Conservation (phyloP, 1,140 invertebrate genomes). For the Pristionchus pacificus region DNA sequence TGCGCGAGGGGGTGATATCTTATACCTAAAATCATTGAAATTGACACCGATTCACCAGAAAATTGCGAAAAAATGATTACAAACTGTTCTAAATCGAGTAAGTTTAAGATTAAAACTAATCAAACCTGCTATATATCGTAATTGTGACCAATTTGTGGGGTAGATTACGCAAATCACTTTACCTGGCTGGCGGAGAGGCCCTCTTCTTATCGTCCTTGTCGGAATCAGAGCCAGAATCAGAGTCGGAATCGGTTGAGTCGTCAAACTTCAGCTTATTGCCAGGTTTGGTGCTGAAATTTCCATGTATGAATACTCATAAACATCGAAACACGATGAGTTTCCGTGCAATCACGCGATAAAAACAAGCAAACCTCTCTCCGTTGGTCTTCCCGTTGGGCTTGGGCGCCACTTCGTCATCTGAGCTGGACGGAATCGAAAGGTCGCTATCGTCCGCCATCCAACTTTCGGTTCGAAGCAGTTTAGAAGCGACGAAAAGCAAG, state of each 20-base stretch:
- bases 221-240: background rate
- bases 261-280: background rate
- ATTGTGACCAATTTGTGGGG: too few species aligned
- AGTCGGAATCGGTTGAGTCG: background rate
- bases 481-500: too few species aligned
- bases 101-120: too few species aligned
- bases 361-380: background rate
- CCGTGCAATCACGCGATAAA: too few species aligned
- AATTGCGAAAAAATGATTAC: constrained; percentile 7
- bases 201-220: background rate
- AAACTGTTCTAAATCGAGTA: constrained; percentile 12
- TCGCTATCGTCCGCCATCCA: background rate
- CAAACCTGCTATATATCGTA: too few species aligned
- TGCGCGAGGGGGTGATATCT: too few species aligned
- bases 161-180: too few species aligned
- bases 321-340: too few species aligned
- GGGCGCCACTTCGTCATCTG: background rate
- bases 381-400: background rate
- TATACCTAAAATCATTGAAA: too few species aligned
- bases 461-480: background rate
- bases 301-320: too few species aligned
- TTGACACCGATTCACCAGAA: too few species aligned
- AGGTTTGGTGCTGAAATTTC: too few species aligned
- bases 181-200: background rate
- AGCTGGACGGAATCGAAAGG: background rate